Evolutionary conservation across 2,888 invertebrate genomes (phyloP), one percentile per base, ranked within the genome.

Genomic region (Bombyx huttoni): DNA sequence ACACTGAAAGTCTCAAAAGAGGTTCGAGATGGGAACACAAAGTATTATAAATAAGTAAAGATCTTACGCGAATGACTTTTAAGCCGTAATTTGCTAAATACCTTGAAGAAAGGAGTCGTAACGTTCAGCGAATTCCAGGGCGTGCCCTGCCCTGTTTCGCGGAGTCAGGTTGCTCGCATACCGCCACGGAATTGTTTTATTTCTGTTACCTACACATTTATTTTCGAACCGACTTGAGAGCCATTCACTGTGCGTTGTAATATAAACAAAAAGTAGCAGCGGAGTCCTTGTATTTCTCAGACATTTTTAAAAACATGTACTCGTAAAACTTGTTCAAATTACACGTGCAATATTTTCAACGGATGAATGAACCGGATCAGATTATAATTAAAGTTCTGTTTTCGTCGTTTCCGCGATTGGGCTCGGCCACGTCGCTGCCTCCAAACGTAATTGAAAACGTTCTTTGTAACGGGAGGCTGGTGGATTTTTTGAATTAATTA

Each of bases 1-100:
- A 75, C 76, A 77, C 73, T 78, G 74, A 71, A 69, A 73, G 75
- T 67, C 73, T 68, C 61, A 24, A 24, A 24, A 24, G 75, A 80
- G 73, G 84, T 82, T 61, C 61, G 67, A 71, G 72, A 68, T 68
- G 62, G 61, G 58, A 66, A 69, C 70, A 80, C 83, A 81, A 81
- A 81, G 61, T 55, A 54, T 56, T 56, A 64, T 56, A 56, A 56
- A 56, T 52, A 56, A 56, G 58, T 57, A 62, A 67, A 57, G 49
- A 56, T 66, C 64, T 69, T 68, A 68, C 64, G 54, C 53, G 56
- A 53, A 55, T 59, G 54, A 58, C 49, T 56, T 68, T 77, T 77
- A 72, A 69, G 78, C 75, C 64, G 66, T 58, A 65, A 71, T 76
- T 76, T 54, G 65, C 58, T 52, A 53, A 58, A 54, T 54, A 62